phyloP scores from a whole-genome alignment of 2,888 invertebrate genomes.

The Trichopoda pennipes region DNA sequence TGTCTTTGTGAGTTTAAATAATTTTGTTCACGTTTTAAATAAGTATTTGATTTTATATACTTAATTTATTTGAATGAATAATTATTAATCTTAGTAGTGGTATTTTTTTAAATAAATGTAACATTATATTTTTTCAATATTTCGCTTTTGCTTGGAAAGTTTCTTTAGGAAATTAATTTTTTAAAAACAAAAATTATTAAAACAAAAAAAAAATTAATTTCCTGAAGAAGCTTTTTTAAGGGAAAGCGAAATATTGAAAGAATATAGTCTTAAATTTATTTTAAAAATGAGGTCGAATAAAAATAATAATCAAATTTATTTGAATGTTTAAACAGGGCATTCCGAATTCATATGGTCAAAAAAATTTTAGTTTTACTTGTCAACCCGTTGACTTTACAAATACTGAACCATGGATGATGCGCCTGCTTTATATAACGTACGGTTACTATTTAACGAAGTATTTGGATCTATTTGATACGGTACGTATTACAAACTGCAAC shows the following conservation, averaged over 20 bases:
- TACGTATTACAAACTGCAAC: conserved; percentile 78
- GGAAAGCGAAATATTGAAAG: too few relatives aligned
- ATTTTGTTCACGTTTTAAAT: background rate
- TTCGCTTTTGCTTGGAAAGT: too few relatives aligned
- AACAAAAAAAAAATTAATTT: too few relatives aligned
- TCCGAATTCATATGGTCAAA: conserved; percentile 71
- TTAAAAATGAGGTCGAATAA: too few relatives aligned
- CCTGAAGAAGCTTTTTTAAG: too few relatives aligned
- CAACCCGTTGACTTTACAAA: conserved; percentile 74
- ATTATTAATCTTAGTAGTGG: too few relatives aligned
- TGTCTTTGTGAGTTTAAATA: conserved; percentile 69
- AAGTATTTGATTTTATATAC: conserved; percentile 9
- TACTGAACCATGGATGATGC: conserved; percentile 78
- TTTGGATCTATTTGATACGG: conserved; percentile 87
- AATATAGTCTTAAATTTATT: too few relatives aligned
- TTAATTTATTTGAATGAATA: conserved; percentile 55
- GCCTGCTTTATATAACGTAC: conserved; percentile 82
- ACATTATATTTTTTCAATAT: too few relatives aligned
- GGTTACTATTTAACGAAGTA: conserved; percentile 86
- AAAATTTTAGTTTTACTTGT: conserved; percentile 75
- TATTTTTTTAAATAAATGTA: too few relatives aligned
- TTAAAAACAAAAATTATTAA: too few relatives aligned
- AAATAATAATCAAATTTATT: too few relatives aligned
- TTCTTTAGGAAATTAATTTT: too few relatives aligned
- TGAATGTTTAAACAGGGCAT: conserved; percentile 69